phyloP scores from a whole-genome alignment of 2,113 vertebrate species.

The Heliornis fulica region DNA sequence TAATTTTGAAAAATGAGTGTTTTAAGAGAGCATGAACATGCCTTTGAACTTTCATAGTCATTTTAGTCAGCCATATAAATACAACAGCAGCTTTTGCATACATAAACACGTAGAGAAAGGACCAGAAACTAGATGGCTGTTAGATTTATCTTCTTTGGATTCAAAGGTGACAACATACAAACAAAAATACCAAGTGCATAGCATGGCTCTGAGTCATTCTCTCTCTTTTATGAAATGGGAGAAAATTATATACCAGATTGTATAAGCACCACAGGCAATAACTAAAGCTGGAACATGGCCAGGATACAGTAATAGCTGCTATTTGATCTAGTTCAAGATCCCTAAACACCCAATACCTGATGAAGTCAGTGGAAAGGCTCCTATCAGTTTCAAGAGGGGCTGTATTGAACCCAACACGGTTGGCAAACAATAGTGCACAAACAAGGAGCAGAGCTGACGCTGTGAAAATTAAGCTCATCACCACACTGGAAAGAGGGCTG shows the following conservation, averaged over 20 bases:
- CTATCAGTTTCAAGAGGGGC: not conserved
- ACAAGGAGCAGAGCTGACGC: not conserved
- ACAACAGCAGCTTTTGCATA: not conserved
- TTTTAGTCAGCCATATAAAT: not conserved
- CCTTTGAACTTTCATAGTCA: not conserved
- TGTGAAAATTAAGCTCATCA: not conserved
- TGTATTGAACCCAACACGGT: not conserved
- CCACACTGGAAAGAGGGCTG: not conserved
- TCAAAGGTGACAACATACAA: slow-evolving; percentile 20
- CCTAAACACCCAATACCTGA: not conserved
- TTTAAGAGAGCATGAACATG: not conserved
- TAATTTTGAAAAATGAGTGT: not conserved
- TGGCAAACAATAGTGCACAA: not conserved
- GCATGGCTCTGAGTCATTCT: slow-evolving; percentile 35
- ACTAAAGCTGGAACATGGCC: slow-evolving; percentile 35
- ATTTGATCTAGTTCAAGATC: not conserved
- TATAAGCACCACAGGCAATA: slow-evolving; percentile 45
- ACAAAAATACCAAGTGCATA: not conserved
- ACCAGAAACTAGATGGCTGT: not conserved
- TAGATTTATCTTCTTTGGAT: slow-evolving; percentile 8
- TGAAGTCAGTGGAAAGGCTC: slow-evolving; percentile 3
- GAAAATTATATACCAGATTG: slow-evolving; percentile 37
- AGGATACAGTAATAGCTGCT: not conserved
- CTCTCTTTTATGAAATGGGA: not conserved
- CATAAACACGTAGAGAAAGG: not conserved